Percentiles rank a stretch among this genome's conserved stretches.
Evolutionary conservation across 2,113 vertebrate genomes (phyloP).

Genomic region (Nycticryphes semicollaris): DNA sequence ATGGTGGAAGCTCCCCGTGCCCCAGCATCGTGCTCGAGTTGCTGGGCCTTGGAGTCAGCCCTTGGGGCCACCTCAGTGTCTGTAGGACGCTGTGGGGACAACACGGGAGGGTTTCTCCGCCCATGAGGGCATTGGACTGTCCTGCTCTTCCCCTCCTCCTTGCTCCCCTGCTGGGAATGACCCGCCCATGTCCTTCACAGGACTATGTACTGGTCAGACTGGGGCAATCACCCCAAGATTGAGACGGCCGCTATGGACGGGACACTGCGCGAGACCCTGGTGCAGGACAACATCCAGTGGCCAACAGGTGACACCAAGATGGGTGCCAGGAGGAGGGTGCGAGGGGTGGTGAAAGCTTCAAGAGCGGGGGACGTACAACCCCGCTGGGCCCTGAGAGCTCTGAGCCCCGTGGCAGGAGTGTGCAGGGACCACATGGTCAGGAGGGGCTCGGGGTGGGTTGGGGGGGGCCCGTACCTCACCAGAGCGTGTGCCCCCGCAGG

Average conservation of each 20-base stretch:
- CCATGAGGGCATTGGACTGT: accelerated
- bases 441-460: not conserved
- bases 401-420: accelerated
- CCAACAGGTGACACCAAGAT: conserved; percentile 81
- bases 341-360: accelerated
- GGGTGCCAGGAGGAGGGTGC: not conserved
- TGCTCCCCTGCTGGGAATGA: not conserved
- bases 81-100: accelerated
- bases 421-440: not conserved
- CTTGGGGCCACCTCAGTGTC: accelerated
- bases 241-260: conserved; percentile 97
- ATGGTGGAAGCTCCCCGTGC: not conserved
- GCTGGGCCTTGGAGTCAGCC: not conserved
- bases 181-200: conserved; percentile 57
- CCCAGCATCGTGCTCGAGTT: not conserved
- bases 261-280: conserved; percentile 89
- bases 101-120: accelerated
- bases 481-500: conserved; percentile 67
- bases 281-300: conserved; percentile 97
- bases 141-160: not conserved
- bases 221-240: conserved; percentile 98
- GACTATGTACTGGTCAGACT: conserved; percentile 99
- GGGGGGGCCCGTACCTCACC: not conserved
- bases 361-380: accelerated
- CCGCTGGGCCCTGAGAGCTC: not conserved